Evolutionary conservation across 2,797 vertebrate genomes (phyloP), one percentile per base, ranked within the genome.

Genomic region (Rhynchonycteris naso): DNA sequence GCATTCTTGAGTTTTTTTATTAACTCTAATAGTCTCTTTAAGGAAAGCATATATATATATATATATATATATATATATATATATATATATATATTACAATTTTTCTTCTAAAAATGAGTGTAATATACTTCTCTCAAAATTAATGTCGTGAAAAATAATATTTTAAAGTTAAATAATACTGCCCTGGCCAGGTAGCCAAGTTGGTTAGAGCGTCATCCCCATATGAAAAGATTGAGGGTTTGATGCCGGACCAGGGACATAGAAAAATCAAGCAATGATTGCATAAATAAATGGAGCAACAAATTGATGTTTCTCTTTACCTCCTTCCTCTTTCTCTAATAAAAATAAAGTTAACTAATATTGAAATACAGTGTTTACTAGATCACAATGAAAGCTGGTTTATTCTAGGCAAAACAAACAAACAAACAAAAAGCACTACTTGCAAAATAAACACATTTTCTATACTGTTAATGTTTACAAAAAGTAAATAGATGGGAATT

Each of bases 61-160:
- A 2, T 58, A 56, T 80, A 61, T 75, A 61, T 72, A 5, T 68
- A 21, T 47, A 2, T 58, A 56, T 80, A 61, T 75, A 61, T 72
- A 5, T 68, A 21, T 47, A 2, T 58, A 56, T 80, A 61, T 75
- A n/a, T 33, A 61, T 92, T 65, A 26, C 2, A 94, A 72, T 79
- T 35, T 61, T 72, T 93, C 92, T 72, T 19, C 21, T 63, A 58
- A 88, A 95, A 91, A 81, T 72, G 13, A 58, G 28, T 76, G 11
- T 9, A 83, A 58, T 91, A 33, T 69, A 72, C 26, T 16, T 63
- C 19, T 68, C 12, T 91, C 75, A 76, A 56, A 89, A 91, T 76
- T 75, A 78, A 35, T 94, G 68, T 82, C 84, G 2, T 79, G 50
- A 58, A 88, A 94, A 95, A 91, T 83, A 65, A 38, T 59, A 86